A percentile compares a stretch with the other conserved stretches of the same genome.
These are phyloP conservation scores for Amblyteles armatorius DNA, from an alignment of 2,888 invertebrate genomes.

Conservation along the genomic window DNA sequence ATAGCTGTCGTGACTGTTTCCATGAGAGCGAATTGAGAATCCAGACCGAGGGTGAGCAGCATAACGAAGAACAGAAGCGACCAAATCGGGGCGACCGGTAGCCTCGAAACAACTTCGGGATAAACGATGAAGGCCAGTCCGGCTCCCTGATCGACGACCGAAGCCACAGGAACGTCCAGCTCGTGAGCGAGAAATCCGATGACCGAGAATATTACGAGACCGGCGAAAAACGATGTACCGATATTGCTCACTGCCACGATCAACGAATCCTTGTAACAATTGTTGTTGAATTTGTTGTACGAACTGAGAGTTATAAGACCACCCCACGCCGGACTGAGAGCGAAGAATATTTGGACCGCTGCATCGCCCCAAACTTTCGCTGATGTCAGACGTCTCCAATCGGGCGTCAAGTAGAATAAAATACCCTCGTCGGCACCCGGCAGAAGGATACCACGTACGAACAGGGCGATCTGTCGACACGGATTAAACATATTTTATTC, in stretches of 20 bases:
- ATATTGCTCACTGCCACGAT: constrained; percentile 92
- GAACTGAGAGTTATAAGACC: constrained; percentile 94
- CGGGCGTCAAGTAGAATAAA: constrained; percentile 92
- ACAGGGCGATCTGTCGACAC: constrained; percentile 84
- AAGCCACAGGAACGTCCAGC: constrained; percentile 89
- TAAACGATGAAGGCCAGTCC: constrained; percentile 95
- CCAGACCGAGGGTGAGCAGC: constrained; percentile 90
- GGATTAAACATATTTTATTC: neutral
- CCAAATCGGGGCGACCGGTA: constrained; percentile 93
- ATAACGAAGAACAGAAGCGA: constrained; percentile 93
- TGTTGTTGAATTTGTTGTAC: constrained; percentile 94
- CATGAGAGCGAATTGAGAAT: constrained; percentile 92
- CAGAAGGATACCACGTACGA: constrained; percentile 92
- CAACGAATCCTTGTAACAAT: constrained; percentile 91
- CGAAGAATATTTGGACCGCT: constrained; percentile 95
- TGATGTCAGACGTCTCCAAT: constrained; percentile 90
- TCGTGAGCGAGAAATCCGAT: constrained; percentile 93
- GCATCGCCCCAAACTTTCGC: constrained; percentile 94
- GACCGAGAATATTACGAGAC: constrained; percentile 92
- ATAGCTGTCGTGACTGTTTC: constrained; percentile 93
- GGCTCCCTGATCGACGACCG: constrained; percentile 91
- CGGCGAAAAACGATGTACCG: constrained; percentile 92
- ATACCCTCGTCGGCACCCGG: constrained; percentile 93
- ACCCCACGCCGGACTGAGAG: constrained; percentile 94
- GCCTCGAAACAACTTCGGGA: constrained; percentile 91